Conservation (phyloP, 2,113 vertebrate genomes). For the Eleginops maclovinus region DNA sequence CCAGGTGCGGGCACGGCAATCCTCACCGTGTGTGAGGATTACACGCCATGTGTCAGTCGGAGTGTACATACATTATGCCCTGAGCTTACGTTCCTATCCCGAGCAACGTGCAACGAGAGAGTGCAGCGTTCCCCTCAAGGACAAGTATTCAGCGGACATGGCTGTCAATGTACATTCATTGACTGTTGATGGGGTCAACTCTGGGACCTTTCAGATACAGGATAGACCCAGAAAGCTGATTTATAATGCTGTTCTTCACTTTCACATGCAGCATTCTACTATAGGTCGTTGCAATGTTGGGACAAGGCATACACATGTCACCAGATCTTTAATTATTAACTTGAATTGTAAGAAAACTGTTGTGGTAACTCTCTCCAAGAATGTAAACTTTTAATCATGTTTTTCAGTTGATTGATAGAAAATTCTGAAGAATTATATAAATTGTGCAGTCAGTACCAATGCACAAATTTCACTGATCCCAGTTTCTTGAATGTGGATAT, state of each 20-base stretch:
- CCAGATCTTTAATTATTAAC: too few species aligned
- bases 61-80: constrained; percentile 21
- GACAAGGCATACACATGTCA: too few species aligned
- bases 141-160: constrained; percentile 9
- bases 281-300: too few species aligned
- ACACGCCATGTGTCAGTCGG: constrained; percentile 49
- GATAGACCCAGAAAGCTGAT: not conserved
- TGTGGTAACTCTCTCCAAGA: too few species aligned
- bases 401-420: not conserved
- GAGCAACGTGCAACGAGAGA: not conserved
- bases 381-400: not conserved
- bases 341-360: not conserved
- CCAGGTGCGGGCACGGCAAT: constrained; percentile 65
- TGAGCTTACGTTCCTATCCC: constrained; percentile 48
- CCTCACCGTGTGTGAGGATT: constrained; percentile 65
- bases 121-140: constrained; percentile 33
- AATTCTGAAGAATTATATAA: too few species aligned
- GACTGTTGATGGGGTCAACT: not conserved
- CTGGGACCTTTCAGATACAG: constrained; percentile 19
- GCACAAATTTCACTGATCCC: too few species aligned
- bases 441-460: too few species aligned
- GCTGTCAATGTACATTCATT: constrained; percentile 1
- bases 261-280: too few species aligned
- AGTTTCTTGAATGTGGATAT: too few species aligned
- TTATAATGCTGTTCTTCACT: too few species aligned